Evolutionary conservation across 2,888 invertebrate species (phyloP), one percentile per base, ranked within the genome.

Genomic region (Morpho achilles): DNA sequence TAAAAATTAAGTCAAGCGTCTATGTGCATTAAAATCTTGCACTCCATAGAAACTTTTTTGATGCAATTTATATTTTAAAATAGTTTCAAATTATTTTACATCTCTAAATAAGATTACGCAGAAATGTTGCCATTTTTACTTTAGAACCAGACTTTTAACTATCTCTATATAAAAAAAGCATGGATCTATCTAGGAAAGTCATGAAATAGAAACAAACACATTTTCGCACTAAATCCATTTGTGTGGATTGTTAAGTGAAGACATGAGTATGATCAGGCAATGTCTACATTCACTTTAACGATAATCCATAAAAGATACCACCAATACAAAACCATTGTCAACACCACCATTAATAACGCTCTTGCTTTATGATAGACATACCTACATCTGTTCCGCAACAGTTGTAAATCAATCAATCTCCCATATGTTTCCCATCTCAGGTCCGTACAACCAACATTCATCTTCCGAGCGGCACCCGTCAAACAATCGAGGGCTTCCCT

Each of bases 401-500:
- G 54, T 62, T 60, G 41, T 47, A 44, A 58, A 64, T 61, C 50
- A 61, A 61, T 56, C 58, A 51, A 60, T 53, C 44, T 49, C 45
- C 47, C 67, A 57, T 62, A 50, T 66, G 57, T 63, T 53, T 55
- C 46, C 55, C 45, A 41, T 47, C 45, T 10, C 44, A 45, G 53
- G 43, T 50, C 59, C 58, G 56, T 57, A 48, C 22, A 60, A 59
- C 60, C 50, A 61, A 53, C 70, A 71, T 71, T 70, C 67, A 71
- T 71, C 70, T 71, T 65, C 60, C 9, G 52, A 62, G 69, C 70
- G 69, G 66, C 70, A 66, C 66, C 70, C 68, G 71, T 73, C 74
- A 73, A 71, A 73, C 71, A 64, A 68, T 63, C 63, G 65, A 68
- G 63, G 68, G 69, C 71, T 73, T 74, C 73, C 74, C 72, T 63